Evolutionary conservation across 2,797 vertebrate genomes (phyloP).

Genomic region (Liparis tanakae): DNA sequence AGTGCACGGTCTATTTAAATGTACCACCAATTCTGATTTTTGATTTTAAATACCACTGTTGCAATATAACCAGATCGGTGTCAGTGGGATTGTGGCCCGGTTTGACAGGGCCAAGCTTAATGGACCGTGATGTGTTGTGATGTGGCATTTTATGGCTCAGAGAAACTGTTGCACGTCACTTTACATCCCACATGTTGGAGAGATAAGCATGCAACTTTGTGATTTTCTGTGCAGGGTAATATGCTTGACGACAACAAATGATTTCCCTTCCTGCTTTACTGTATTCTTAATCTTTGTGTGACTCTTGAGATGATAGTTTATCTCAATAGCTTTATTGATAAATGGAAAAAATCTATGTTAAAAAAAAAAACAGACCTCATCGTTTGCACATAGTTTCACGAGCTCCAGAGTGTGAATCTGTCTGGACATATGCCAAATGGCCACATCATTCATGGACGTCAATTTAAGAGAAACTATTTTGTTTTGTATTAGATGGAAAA

Average conservation of each 20-base stretch:
- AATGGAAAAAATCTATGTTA: neutral
- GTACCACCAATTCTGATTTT: neutral
- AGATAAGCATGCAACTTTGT: neutral
- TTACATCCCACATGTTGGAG: neutral
- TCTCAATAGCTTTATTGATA: neutral
- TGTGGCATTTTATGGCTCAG: constrained; percentile 11
- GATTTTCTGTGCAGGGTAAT: neutral
- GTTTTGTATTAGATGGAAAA: neutral
- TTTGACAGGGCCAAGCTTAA: neutral
- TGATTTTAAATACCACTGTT: neutral
- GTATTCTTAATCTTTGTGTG: no score
- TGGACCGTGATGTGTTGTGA: neutral
- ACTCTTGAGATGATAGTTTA: neutral
- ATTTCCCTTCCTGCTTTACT: no score
- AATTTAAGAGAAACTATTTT: neutral
- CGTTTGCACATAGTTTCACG: neutral
- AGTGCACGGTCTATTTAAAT: neutral
- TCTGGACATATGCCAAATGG: neutral
- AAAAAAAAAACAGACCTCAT: neutral
- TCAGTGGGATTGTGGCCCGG: neutral
- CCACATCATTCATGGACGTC: neutral
- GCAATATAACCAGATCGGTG: neutral
- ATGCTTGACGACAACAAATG: no score
- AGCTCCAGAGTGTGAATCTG: constrained; percentile 2
- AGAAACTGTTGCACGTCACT: constrained; percentile 26